phyloP scores from a whole-genome alignment of 2,888 invertebrate species.

The Trichopria drosophilae region DNA sequence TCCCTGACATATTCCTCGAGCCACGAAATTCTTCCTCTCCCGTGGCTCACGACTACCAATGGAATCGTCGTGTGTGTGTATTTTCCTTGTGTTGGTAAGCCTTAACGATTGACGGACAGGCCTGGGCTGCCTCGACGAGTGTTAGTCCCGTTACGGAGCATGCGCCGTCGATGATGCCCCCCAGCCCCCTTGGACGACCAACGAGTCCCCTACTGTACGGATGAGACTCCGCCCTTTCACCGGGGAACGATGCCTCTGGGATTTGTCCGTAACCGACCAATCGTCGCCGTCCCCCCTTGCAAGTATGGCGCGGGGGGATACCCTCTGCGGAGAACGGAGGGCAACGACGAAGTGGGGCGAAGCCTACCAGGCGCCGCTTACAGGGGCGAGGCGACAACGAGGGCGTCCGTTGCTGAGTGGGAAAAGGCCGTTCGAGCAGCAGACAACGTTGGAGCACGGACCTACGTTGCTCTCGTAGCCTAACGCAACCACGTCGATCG shows the following conservation, averaged over 20 bases:
- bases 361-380: constrained; percentile 23
- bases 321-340: constrained; percentile 21
- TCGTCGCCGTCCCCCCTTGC: too few relatives aligned
- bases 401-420: too few relatives aligned
- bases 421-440: too few relatives aligned
- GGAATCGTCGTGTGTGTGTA: constrained; percentile 23
- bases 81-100: constrained; percentile 31
- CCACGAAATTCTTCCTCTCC: too few relatives aligned
- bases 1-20: too few relatives aligned
- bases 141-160: constrained; percentile 50
- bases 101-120: constrained; percentile 41
- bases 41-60: constrained; percentile 32
- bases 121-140: constrained; percentile 28
- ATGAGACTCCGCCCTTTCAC: constrained; percentile 47
- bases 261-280: constrained; percentile 53
- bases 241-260: constrained; percentile 52
- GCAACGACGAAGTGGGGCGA: constrained; percentile 32
- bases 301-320: constrained; percentile 7
- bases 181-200: too few relatives aligned
- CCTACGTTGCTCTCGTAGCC: too few relatives aligned
- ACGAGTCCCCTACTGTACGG: too few relatives aligned
- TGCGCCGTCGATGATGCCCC: constrained; percentile 46
- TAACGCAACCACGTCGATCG: too few relatives aligned
- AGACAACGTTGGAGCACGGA: too few relatives aligned
- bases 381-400: constrained; percentile 41